A percentile compares a stretch with the other conserved stretches of the same genome.
These are phyloP conservation scores for Esperia sulphurella DNA, from an alignment of 2,888 invertebrate genomes.

Conservation along the genomic window DNA sequence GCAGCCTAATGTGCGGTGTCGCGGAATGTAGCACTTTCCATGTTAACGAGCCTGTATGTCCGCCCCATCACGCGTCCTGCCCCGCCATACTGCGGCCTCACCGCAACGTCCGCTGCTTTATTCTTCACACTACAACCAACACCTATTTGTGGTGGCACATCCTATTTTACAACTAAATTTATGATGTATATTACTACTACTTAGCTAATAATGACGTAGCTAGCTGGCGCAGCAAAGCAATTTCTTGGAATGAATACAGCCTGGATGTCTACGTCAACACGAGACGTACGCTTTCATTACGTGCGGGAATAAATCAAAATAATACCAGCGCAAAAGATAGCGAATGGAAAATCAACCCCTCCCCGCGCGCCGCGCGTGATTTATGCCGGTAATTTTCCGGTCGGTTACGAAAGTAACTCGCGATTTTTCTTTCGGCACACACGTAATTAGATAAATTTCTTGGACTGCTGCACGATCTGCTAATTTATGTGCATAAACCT, in stretches of 20 bases:
- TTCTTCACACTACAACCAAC: constrained; percentile 46
- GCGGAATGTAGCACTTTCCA: constrained; percentile 59
- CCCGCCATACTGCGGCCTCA: constrained; percentile 16
- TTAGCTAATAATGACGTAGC: constrained; percentile 47
- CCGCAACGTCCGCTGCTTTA: constrained; percentile 60
- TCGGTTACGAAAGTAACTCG: constrained; percentile 74
- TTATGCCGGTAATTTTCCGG: constrained; percentile 76
- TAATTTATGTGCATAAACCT: constrained; percentile 26
- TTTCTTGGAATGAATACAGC: constrained; percentile 51
- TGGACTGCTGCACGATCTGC: constrained; percentile 39
- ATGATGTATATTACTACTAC: constrained; percentile 43
- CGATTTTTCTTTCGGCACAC: constrained; percentile 73
- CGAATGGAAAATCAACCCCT: constrained; percentile 73
- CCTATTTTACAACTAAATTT: constrained; percentile 52
- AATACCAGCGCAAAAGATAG: constrained; percentile 74
- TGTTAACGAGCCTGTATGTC: constrained; percentile 57
- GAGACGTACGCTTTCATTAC: constrained; percentile 75
- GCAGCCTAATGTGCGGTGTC: constrained; percentile 62
- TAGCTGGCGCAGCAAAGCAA: constrained; percentile 33
- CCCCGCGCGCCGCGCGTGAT: constrained; percentile 49
- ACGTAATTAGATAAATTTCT: constrained; percentile 76
- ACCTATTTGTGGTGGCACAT: constrained; percentile 63
- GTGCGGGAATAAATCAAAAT: constrained; percentile 74
- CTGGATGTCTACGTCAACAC: constrained; percentile 62
- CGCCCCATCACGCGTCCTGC: constrained; percentile 41